Percentiles rank a stretch among this genome's conserved stretches.
phyloP scores from a whole-genome alignment of 2,888 invertebrate genomes.

The Noctua comes region DNA sequence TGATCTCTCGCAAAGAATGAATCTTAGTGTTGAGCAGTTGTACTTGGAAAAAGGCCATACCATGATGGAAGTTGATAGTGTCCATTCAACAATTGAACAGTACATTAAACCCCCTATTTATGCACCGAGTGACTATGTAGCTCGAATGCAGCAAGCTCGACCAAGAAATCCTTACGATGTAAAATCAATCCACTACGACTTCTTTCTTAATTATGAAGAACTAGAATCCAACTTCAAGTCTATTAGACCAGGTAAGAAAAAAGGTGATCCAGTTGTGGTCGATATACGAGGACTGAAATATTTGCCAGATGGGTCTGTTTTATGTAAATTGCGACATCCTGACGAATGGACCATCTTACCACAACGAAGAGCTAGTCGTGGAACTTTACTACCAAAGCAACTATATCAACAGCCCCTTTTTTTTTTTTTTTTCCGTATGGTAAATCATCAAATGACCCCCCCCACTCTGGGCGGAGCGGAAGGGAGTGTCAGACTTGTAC shows the following conservation, averaged over 20 bases:
- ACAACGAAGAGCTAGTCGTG: too few species aligned
- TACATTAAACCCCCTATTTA: conserved; percentile 49
- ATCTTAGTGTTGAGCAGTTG: conserved; percentile 36
- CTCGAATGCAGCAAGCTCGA: conserved; percentile 16
- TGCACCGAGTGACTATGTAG: conserved; percentile 46
- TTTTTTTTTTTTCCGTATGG: too few species aligned
- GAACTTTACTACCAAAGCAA: too few species aligned
- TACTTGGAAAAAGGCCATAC: conserved; percentile 52
- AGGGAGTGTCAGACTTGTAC: too few species aligned
- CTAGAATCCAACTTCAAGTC: conserved; percentile 6
- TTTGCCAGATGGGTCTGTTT: too few species aligned
- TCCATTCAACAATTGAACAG: conserved; percentile 54
- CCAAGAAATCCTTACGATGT: conserved; percentile 8
- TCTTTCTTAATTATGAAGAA: conserved; percentile 17
- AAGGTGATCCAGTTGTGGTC: conserved; percentile 5
- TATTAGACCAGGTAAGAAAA: not conserved
- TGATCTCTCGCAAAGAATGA: conserved; percentile 34
- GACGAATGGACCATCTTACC: too few species aligned
- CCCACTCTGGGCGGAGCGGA: too few species aligned
- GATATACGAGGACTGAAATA: too few species aligned
- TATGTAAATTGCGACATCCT: too few species aligned
- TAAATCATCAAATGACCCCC: too few species aligned
- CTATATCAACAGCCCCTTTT: too few species aligned
- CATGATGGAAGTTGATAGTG: conserved; percentile 56
- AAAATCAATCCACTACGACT: conserved; percentile 13